Base-by-base conservation (phyloP, 1,140 invertebrate genomes). In the Himalopsyche phryganea region DNA sequence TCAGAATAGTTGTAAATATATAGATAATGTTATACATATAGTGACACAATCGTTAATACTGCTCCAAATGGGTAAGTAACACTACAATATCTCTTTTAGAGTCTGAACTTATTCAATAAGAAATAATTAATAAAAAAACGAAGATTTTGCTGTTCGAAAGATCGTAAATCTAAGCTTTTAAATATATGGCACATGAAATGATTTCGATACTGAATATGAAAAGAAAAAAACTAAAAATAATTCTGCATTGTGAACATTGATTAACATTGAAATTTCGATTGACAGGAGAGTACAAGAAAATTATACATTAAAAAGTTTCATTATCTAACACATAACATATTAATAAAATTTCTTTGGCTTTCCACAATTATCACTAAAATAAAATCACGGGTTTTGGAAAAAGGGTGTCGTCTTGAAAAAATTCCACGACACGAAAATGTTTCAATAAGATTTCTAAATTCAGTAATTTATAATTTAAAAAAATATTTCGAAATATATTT, bases 331-430 rank as follows among this genome's bases (percentile, higher is more conserved):
- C 50, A 53, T 55, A 53, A 42, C 51, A 61, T 42, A 56, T 35
- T 52, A 51, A 61, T 48, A 57, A 28, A 57, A 36, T 62, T 62
- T 62, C 60, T 62, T 62, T 62, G 60, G 60, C 45, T 62, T 58
- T 62, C 50, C 51, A 54, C 35, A 53, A 53, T 58, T 62, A 62
- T 62, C 60, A 62, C 60, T 62, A 62, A 61, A 56, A 55, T 44
- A 28, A 61, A 62, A 62, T 62, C 60, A 62, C 54, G 58, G 46
- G 50, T 55, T 49, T 44, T 17, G 33, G 58, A 50, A 55, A 55
- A 50, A 35, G 33, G 19, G 10, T 11, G 10, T 46, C 19, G 10
- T 5, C 28, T 48, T 32, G 40, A 45, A 54, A 32, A 45, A 23
- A 28, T 11, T 47, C 15, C 32, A 18, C 23, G n/a, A 23, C 45